phyloP scores from a whole-genome alignment of 2,797 vertebrate species.

The Chelidonichthys spinosus region DNA sequence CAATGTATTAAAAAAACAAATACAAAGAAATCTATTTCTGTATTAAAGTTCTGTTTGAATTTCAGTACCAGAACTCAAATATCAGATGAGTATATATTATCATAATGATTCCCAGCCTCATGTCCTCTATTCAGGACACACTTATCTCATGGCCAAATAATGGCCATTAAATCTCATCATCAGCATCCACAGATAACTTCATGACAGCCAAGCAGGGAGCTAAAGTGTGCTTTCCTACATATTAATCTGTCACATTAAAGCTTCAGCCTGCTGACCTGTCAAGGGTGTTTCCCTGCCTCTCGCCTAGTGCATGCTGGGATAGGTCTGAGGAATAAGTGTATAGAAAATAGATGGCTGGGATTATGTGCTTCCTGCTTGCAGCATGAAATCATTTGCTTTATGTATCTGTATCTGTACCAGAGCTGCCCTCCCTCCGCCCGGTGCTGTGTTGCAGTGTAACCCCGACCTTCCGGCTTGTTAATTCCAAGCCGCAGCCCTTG shows the following conservation, averaged over 20 bases:
- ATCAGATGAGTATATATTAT: neutral
- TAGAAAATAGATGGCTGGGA: slow-evolving; percentile 18
- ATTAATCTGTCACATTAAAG: slow-evolving; percentile 6
- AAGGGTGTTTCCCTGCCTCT: slow-evolving; percentile 3
- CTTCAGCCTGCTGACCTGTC: neutral
- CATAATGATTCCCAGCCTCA: neutral
- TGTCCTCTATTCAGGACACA: neutral
- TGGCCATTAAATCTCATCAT: slow-evolving; percentile 17
- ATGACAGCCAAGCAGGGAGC: neutral
- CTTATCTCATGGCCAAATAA: neutral
- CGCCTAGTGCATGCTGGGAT: slow-evolving; percentile 28
- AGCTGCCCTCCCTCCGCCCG: neutral
- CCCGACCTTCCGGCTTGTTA: slow-evolving; percentile 38
- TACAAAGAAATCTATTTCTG: too few relatives aligned
- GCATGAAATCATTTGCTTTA: slow-evolving; percentile 23
- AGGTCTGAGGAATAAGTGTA: slow-evolving; percentile 17
- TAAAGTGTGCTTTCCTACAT: neutral
- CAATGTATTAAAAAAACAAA: too few relatives aligned
- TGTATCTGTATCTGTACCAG: slow-evolving; percentile 17
- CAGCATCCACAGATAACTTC: neutral
- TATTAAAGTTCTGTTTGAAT: neutral
- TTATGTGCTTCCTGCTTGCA: slow-evolving; percentile 13
- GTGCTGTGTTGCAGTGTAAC: slow-evolving; percentile 11
- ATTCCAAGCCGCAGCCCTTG: slow-evolving; percentile 17
- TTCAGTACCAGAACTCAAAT: neutral